phyloP scores from a whole-genome alignment of 2,888 invertebrate genomes.

The Harmothoe impar region DNA sequence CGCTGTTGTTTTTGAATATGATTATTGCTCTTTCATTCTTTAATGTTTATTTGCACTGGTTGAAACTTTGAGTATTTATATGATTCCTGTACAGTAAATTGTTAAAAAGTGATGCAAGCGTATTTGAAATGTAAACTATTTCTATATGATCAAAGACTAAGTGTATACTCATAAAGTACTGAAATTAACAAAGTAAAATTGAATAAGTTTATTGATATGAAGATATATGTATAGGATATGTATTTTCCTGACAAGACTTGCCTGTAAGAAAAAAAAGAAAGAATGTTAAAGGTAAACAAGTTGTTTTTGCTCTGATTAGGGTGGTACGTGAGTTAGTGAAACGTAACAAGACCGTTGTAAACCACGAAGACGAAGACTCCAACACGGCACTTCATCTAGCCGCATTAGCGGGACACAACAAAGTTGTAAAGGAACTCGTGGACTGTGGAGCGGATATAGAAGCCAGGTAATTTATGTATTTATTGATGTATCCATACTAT shows the following conservation, averaged over 20 bases:
- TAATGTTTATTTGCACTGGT: too few species aligned
- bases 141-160: too few species aligned
- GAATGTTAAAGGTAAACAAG: too few species aligned
- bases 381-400: constrained; percentile 84
- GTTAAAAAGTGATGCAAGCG: too few species aligned
- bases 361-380: constrained; percentile 84
- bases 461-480: constrained; percentile 80
- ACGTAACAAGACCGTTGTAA: constrained; percentile 80
- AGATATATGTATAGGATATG: background rate
- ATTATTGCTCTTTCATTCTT: too few species aligned
- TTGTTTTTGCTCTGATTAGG: constrained; percentile 72
- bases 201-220: background rate
- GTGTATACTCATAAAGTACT: background rate
- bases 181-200: background rate
- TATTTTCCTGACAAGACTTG: too few species aligned
- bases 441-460: constrained; percentile 83
- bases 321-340: constrained; percentile 81
- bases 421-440: constrained; percentile 81
- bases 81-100: too few species aligned
- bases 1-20: too few species aligned
- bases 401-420: constrained; percentile 82
- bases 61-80: too few species aligned
- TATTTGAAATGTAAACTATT: too few species aligned
- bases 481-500: background rate
- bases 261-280: too few species aligned